Evolutionary conservation across 2,888 invertebrate genomes (phyloP).

Genomic region (Clostera curtula): DNA sequence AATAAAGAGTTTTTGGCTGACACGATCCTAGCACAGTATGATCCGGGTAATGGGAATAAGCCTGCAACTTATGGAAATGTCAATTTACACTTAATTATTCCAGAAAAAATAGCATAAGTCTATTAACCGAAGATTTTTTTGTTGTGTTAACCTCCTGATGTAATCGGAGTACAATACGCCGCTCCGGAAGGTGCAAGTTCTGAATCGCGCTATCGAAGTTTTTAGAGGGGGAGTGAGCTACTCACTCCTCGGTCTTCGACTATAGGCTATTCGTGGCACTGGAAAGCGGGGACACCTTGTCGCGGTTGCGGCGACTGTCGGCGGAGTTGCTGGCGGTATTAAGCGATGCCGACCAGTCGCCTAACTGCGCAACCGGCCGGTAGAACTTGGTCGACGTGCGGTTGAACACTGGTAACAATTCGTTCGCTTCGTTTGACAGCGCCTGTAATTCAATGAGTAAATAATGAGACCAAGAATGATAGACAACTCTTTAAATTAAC

Average conservation of each 20-base stretch:
- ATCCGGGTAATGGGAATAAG: no score
- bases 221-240: conserved; percentile 5
- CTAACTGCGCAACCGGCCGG: conserved; percentile 84
- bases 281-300: conserved; percentile 43
- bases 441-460: conserved; percentile 75
- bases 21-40: no score
- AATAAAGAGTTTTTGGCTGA: no score
- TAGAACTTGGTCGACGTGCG: conserved; percentile 95
- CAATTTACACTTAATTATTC: no score
- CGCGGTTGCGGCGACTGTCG: conserved; percentile 34
- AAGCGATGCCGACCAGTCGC: conserved; percentile 86
- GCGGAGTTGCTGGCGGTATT: conserved; percentile 38
- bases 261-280: conserved; percentile 37
- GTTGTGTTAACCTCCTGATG: no score
- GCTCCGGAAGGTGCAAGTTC: no score
- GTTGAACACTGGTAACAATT: conserved; percentile 97
- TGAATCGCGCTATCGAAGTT: no score
- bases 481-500: background rate
- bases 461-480: background rate
- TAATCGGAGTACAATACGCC: no score
- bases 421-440: conserved; percentile 96
- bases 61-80: no score
- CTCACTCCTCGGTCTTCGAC: conserved; percentile 20
- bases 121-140: no score
- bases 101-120: no score